These are phyloP conservation scores for Epinephelus fuscoguttatus DNA, from an alignment of 2,113 vertebrate species.

Conservation along the genomic window DNA sequence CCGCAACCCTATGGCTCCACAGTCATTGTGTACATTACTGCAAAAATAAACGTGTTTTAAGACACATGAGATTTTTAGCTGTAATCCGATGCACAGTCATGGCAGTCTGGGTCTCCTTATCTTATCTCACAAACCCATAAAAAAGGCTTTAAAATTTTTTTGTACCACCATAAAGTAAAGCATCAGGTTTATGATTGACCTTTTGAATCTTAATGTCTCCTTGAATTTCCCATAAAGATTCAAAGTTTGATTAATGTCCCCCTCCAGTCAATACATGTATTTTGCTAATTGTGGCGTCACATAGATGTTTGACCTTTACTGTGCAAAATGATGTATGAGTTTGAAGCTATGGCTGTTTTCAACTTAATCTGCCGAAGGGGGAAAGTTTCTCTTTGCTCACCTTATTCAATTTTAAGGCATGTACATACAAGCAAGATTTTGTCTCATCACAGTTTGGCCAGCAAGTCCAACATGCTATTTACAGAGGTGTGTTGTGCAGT, in stretches of 20 bases:
- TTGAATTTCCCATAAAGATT: neutral
- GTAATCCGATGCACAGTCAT: neutral
- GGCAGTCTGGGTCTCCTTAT: neutral
- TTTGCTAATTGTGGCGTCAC: neutral
- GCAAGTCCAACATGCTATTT: too few relatives aligned
- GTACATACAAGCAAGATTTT: slow-evolving; percentile 4
- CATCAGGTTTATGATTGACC: neutral
- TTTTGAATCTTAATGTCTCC: neutral
- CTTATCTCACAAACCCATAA: neutral
- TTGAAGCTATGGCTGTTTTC: slow-evolving; percentile 9
- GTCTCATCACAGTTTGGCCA: too few relatives aligned
- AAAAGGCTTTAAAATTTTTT: neutral
- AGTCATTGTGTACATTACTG: neutral
- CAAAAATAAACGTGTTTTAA: neutral
- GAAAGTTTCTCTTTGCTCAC: neutral
- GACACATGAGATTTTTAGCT: slow-evolving; percentile 4
- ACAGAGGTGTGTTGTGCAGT: too few relatives aligned
- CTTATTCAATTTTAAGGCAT: slow-evolving; percentile 12
- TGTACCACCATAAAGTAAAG: too few relatives aligned
- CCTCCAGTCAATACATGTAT: neutral
- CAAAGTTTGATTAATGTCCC: neutral
- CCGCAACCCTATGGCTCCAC: neutral
- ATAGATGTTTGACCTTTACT: slow-evolving; percentile 3
- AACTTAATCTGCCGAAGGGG: neutral
- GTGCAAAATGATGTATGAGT: slow-evolving; percentile 22